Base-by-base conservation (phyloP, 1,140 invertebrate genomes). In the Babylonia areolata region DNA sequence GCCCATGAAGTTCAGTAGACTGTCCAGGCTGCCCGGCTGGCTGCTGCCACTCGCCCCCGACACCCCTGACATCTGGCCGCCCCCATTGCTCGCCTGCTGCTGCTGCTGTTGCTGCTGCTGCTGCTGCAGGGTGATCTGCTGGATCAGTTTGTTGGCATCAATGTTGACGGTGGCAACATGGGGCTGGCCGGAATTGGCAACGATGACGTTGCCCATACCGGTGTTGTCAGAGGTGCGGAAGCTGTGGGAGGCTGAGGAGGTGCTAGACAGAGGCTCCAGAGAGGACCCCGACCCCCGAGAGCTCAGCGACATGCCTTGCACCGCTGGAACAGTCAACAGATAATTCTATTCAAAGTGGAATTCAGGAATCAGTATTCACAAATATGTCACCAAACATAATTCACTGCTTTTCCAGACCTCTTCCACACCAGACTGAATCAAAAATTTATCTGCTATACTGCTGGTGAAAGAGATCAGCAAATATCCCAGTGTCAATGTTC, bases 201-300 rank as follows among this genome's bases (percentile, higher is more conserved):
- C 83, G n/a, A 86, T 89, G 40, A 91, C 86, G 81, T 82, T 89
- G 37, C 87, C 90, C 85, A 90, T 88, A 31, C 46, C 81, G 0
- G 88, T 88, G 71, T 89, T 90, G 58, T 90, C 89, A 6, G 81
- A 39, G 23, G 88, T 88, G 40, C 87, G 81, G n/a, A 85, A 78
- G 46, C 71, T 85, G 46, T 88, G 54, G 58, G 87, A 82, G 0
- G 85, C 77, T 46, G 85, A 71, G 28, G 85, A 85, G 20, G 87
- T 58, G 31, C 64, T 87, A 54, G 81, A 85, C 42, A 85, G 54
- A 12, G 78, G 79, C 58, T 75, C 78, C 31, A 75, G n/a, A 35
- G 85, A 75, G 23, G 79, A 79, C 23, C 58, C 77, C 12, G 84
- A 77, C 58, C 81, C 88, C 11, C 85, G 54, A 28, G 73, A 77